Conservation (phyloP, 2,797 vertebrate species). For the Propithecus deckenii region DNA sequence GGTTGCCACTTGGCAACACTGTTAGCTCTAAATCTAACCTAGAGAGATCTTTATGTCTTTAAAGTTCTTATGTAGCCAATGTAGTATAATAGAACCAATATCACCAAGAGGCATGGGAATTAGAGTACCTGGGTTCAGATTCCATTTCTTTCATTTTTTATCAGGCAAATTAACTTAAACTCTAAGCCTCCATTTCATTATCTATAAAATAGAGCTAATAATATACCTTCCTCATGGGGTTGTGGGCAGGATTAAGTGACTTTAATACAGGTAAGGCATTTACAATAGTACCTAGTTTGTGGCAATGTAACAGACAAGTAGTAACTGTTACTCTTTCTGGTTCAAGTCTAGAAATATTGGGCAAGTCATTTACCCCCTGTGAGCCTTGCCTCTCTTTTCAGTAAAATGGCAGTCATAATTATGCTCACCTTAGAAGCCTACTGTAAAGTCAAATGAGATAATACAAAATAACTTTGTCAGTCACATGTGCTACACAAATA, state of each 20-base stretch:
- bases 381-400: not conserved
- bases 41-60: not conserved
- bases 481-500: not conserved
- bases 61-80: not conserved
- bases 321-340: not conserved
- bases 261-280: not conserved
- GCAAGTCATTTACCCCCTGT: not conserved
- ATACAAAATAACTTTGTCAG: not conserved
- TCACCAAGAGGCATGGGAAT: not conserved
- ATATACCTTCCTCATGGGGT: not conserved
- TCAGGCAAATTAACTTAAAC: not conserved
- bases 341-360: not conserved
- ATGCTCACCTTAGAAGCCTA: not conserved
- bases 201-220: not conserved
- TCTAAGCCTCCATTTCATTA: not conserved
- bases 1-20: not conserved
- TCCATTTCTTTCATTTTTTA: not conserved
- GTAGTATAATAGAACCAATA: not conserved
- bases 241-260: not conserved
- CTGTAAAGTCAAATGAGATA: not conserved
- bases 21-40: not conserved
- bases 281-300: not conserved
- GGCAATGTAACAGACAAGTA: not conserved
- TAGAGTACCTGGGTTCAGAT: not conserved
- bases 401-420: not conserved